Evolutionary conservation across 2,113 vertebrate genomes (phyloP), one percentile per base, ranked within the genome.

Genomic region (Oostethus manadensis): DNA sequence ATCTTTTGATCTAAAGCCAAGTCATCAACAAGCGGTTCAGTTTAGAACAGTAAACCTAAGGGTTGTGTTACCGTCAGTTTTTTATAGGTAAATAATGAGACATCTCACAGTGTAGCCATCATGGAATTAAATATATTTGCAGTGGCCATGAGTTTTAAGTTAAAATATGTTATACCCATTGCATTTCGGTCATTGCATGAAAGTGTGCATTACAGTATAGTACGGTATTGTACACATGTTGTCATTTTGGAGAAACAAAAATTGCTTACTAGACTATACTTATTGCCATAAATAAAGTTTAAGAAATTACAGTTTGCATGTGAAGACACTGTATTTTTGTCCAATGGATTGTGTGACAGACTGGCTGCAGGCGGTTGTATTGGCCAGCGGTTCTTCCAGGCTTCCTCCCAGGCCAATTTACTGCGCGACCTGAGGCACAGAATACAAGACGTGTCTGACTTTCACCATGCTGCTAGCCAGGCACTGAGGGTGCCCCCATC

Each of bases 391-490:
- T 99, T 97, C 82, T 99, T 99, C 85, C 93, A 93, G 62, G 88
- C 83, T 44, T 83, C 92, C 8, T 80, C 88, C 66, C 93, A 98
- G 1, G 6, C 76, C 2, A 77, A 13, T 61, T 86, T 99, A 63
- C 75, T 99, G 17, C 92, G 81, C 65, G 92, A 95, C 51, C 88
- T 98, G 83, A 95, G 92, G 67, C 91, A 90, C 43, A 90, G 94
- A 10, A 88, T 97, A 63, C 88, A 86, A 5, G 93, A 94, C 71
- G 90, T 95, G 57, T 94, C 93, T 0, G 96, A 99, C 72, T 99
- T 98, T 80, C 96, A 99, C 81, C 94, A 98, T 0, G 84, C 89
- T 47, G 96, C 95, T 21, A 93, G 95, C 70, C 96, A 95, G 78
- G 94, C 94, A 6, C 83, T 98, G 23, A 91, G 90, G 35, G 88